Evolutionary conservation across 2,113 vertebrate genomes (phyloP).

Genomic region (Notothenia coriiceps): DNA sequence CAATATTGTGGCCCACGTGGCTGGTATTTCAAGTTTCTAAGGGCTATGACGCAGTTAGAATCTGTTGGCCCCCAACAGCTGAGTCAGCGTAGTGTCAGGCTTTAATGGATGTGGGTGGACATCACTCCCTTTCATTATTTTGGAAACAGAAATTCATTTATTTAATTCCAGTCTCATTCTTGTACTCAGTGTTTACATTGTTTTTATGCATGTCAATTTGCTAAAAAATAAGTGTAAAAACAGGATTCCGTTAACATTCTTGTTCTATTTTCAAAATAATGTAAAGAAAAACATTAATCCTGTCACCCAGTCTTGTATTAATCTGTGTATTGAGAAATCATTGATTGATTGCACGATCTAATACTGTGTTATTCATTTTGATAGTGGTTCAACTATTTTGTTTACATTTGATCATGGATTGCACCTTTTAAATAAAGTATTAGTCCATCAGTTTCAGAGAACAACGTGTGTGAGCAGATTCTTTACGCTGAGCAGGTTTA

Average conservation of each 20-base stretch:
- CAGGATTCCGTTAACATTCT: not conserved
- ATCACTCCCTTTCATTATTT: not conserved
- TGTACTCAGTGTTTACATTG: too few relatives aligned
- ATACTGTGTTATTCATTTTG: not conserved
- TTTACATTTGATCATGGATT: slow-evolving; percentile 5
- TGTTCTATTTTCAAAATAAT: not conserved
- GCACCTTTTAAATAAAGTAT: slow-evolving; percentile 6
- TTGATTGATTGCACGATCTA: too few relatives aligned
- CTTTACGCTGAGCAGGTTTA: not conserved
- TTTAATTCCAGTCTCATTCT: not conserved
- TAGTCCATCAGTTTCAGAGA: not conserved
- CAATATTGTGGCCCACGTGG: not conserved
- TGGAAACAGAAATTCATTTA: not conserved
- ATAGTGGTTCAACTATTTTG: not conserved
- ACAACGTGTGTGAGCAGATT: not conserved
- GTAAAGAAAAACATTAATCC: not conserved
- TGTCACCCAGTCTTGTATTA: not conserved
- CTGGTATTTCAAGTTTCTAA: not conserved
- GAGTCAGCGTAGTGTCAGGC: not conserved
- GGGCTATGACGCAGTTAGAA: not conserved
- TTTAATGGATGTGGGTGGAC: not conserved
- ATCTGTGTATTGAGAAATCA: not conserved
- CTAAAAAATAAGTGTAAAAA: not conserved
- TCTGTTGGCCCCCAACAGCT: not conserved
- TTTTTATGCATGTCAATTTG: not conserved